Percentiles rank a stretch among this genome's conserved stretches.
Conservation (phyloP, 2,888 invertebrate genomes). For the Drosophila phalerata region DNA sequence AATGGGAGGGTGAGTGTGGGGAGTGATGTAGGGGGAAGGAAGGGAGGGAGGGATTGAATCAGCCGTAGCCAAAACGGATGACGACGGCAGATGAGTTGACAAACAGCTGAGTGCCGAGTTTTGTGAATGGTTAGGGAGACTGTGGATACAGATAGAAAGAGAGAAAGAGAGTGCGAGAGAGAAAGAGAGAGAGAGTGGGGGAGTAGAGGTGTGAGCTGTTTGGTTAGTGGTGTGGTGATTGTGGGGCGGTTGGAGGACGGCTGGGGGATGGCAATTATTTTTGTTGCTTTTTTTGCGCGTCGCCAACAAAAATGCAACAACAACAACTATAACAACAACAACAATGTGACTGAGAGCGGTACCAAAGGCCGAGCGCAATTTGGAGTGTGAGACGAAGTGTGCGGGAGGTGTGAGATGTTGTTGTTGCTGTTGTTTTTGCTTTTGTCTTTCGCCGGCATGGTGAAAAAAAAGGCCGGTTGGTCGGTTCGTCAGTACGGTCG, state of each 20-base stretch:
- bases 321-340: slow-evolving; percentile 30
- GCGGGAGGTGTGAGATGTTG: slow-evolving; percentile 14
- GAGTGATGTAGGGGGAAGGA: slow-evolving; percentile 24
- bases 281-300: slow-evolving; percentile 75
- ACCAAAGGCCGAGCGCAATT: slow-evolving; percentile 31
- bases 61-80: slow-evolving; percentile 69
- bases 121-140: slow-evolving; percentile 72
- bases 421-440: slow-evolving; percentile 56
- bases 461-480: slow-evolving; percentile 76
- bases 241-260: slow-evolving; percentile 8
- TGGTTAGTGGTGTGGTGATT: slow-evolving; percentile 19
- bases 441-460: slow-evolving; percentile 77
- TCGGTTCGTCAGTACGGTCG: slow-evolving; percentile 43
- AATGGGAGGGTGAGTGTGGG: neutral
- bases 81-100: slow-evolving; percentile 80
- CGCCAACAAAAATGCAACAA: slow-evolving; percentile 63
- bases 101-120: slow-evolving; percentile 80
- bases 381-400: slow-evolving; percentile 28
- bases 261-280: slow-evolving; percentile 70
- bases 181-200: neutral
- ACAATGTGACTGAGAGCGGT: slow-evolving; percentile 30
- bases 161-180: neutral
- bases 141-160: slow-evolving; percentile 20
- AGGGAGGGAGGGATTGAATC: slow-evolving; percentile 42
- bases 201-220: slow-evolving; percentile 40